A percentile compares a stretch with the other conserved stretches of the same genome.
Evolutionary conservation across 2,888 invertebrate species (phyloP).

Genomic region (Acanthosepion pharaonis): DNA sequence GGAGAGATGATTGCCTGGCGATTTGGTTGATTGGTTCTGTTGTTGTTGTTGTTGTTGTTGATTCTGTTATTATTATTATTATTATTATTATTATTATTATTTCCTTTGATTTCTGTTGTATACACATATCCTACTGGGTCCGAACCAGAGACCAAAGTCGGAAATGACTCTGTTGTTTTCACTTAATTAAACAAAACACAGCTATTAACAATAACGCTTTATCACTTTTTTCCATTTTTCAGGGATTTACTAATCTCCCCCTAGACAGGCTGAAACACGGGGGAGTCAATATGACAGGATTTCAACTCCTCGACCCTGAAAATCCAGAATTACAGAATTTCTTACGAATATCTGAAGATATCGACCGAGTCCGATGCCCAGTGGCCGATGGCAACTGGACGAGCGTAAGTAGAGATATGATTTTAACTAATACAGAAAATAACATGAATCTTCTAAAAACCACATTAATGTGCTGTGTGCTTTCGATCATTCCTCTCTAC

Average conservation of each 20-base stretch:
- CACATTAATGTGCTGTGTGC: too few species aligned
- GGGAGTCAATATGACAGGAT: constrained; percentile 95
- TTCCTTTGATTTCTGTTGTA: too few species aligned
- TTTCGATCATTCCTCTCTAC: too few species aligned
- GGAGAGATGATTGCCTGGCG: too few species aligned
- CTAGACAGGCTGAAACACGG: constrained; percentile 94
- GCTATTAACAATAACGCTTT: background rate
- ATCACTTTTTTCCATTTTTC: constrained; percentile 55
- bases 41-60: background rate
- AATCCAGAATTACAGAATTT: constrained; percentile 53
- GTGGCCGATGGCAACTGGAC: constrained; percentile 45
- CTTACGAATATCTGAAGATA: constrained; percentile 77
- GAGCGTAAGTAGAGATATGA: background rate
- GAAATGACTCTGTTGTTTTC: too few species aligned
- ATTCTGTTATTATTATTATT: background rate
- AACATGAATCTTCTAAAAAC: too few species aligned
- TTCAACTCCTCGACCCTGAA: constrained; percentile 90
- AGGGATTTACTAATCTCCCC: constrained; percentile 94
- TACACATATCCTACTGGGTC: too few species aligned
- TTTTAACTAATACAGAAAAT: background rate
- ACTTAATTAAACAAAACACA: too few species aligned
- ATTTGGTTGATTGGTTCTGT: too few species aligned
- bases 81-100: background rate
- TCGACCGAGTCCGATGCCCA: constrained; percentile 40
- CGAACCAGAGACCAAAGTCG: too few species aligned